Percentiles rank a stretch among this genome's conserved stretches.
Conservation (phyloP, 2,888 invertebrate species). For the Podotricha telesiphe region DNA sequence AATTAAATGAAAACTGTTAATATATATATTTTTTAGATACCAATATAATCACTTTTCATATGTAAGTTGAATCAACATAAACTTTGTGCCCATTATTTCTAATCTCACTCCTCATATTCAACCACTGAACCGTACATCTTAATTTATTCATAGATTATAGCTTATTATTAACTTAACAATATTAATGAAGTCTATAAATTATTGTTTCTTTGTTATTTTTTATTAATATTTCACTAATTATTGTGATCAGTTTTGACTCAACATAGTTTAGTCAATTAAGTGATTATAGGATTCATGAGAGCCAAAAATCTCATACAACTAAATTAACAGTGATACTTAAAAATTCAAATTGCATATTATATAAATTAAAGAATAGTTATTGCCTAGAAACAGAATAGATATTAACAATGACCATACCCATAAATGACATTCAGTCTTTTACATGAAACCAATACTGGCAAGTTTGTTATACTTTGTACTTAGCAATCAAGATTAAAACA, state of each 20-base stretch:
- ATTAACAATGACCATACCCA: constrained; percentile 72
- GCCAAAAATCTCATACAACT: constrained; percentile 36
- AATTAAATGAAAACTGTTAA: neutral
- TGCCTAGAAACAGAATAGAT: constrained; percentile 62
- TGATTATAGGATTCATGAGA: constrained; percentile 14
- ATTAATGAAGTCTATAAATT: constrained; percentile 54
- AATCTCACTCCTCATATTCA: constrained; percentile 37
- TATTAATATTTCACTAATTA: constrained; percentile 35
- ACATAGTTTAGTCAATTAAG: constrained; percentile 1
- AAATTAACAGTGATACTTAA: constrained; percentile 45
- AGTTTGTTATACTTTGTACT: constrained; percentile 83
- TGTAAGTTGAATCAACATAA: constrained; percentile 23
- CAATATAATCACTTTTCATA: neutral
- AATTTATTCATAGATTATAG: constrained; percentile 14
- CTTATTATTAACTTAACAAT: constrained; percentile 35
- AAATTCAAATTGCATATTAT: constrained; percentile 43
- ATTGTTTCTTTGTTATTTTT: constrained; percentile 51
- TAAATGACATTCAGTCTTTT: constrained; percentile 83
- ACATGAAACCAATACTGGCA: constrained; percentile 83
- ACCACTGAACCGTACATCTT: constrained; percentile 15
- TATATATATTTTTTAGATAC: neutral
- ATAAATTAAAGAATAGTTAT: constrained; percentile 48
- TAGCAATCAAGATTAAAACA: constrained; percentile 69
- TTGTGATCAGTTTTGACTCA: constrained; percentile 24
- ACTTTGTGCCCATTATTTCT: constrained; percentile 40